A percentile compares a stretch with the other conserved stretches of the same genome.
These are phyloP conservation scores for Danaus chrysippus DNA, from an alignment of 2,888 invertebrate genomes.

Conservation along the genomic window DNA sequence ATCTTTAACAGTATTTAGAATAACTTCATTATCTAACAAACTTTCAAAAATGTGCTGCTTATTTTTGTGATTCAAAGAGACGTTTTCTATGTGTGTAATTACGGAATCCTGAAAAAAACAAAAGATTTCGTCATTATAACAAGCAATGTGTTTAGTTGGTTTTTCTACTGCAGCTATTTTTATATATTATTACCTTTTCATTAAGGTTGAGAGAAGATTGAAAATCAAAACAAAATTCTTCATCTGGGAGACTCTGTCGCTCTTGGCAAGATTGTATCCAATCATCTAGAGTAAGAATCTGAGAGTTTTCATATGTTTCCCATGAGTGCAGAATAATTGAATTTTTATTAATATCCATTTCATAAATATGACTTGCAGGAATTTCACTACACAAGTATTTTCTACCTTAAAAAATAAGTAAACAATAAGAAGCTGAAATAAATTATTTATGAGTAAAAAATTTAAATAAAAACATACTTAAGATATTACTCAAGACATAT, in stretches of 20 bases:
- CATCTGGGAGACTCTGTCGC: conserved; percentile 57
- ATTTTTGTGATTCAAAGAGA: conserved; percentile 40
- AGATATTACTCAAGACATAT: conserved; percentile 75
- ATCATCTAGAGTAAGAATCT: conserved; percentile 41
- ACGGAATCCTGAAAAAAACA: conserved; percentile 50
- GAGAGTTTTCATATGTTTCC: conserved; percentile 42
- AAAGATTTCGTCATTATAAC: neutral
- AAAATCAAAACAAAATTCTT: conserved; percentile 48
- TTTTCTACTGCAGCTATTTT: conserved; percentile 13
- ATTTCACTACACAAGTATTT: conserved; percentile 77
- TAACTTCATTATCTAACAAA: conserved; percentile 54
- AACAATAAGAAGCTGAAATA: neutral
- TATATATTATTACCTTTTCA: conserved; percentile 52
- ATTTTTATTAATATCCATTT: conserved; percentile 59
- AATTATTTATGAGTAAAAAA: neutral
- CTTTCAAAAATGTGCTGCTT: conserved; percentile 56
- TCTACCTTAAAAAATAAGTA: conserved; percentile 46
- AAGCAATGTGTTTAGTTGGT: no score
- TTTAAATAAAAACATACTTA: conserved; percentile 48
- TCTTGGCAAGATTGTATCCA: conserved; percentile 52
- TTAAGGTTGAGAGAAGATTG: conserved; percentile 34
- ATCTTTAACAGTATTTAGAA: conserved; percentile 61
- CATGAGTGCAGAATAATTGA: conserved; percentile 54
- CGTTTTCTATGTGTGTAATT: conserved; percentile 46
- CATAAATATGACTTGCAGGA: conserved; percentile 81